A percentile compares a stretch with the other conserved stretches of the same genome.
Conservation (phyloP, 2,888 invertebrate species). For the Amphiduros pacificus region DNA sequence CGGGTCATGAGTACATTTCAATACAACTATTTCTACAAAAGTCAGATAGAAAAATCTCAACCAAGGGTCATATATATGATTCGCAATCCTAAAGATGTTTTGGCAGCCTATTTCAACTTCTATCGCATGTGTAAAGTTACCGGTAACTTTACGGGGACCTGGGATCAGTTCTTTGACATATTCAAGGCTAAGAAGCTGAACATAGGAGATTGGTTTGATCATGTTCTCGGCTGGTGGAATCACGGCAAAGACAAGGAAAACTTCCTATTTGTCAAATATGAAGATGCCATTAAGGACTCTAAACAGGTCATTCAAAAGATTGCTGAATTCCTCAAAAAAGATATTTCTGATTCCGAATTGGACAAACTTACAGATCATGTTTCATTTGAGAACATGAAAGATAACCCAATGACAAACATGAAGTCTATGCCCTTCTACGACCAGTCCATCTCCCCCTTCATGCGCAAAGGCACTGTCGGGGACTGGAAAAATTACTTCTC, state of each 20-base stretch:
- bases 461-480: neutral
- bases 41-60: neutral
- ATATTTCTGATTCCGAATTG: neutral
- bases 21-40: neutral
- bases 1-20: neutral
- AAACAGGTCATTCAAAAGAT: neutral
- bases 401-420: neutral
- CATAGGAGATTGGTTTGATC: slow-evolving; percentile 3
- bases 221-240: neutral
- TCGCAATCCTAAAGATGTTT: slow-evolving; percentile 5
- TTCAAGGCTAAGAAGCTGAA: slow-evolving; percentile 5
- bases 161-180: neutral
- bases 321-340: neutral
- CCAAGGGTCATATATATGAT: neutral
- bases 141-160: neutral
- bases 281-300: neutral
- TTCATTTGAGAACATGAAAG: neutral
- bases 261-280: neutral
- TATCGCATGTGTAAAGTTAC: neutral
- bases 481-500: neutral
- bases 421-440: slow-evolving; percentile 1
- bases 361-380: neutral
- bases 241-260: neutral
- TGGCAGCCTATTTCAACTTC: slow-evolving; percentile 3
- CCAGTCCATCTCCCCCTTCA: neutral